A percentile compares a stretch with the other conserved stretches of the same genome.
These are phyloP conservation scores for Agapornis roseicollis DNA, from an alignment of 2,113 vertebrate genomes.

Conservation along the genomic window DNA sequence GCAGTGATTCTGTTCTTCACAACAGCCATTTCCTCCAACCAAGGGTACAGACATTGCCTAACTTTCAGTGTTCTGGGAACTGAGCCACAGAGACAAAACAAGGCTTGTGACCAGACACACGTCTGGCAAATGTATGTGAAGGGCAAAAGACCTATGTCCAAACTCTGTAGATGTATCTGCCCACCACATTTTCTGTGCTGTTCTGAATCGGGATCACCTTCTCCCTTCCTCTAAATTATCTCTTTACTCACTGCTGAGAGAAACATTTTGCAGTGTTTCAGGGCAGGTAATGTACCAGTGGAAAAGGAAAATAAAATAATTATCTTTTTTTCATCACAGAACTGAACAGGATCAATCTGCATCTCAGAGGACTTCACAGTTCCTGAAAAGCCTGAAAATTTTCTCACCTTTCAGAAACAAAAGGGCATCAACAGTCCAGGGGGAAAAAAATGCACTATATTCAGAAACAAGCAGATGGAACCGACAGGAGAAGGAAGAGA, in stretches of 20 bases:
- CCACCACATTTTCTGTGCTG: background rate
- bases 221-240: background rate
- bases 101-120: background rate
- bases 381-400: background rate
- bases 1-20: background rate
- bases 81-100: background rate
- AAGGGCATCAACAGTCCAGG: background rate
- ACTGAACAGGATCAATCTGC: background rate
- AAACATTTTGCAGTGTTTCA: background rate
- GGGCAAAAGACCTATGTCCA: background rate
- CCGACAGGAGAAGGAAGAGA: background rate
- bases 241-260: background rate
- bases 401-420: background rate
- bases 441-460: fast-evolving
- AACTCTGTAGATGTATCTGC: background rate
- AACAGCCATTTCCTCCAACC: background rate
- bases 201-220: background rate
- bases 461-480: background rate
- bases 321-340: background rate
- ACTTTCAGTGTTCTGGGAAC: background rate
- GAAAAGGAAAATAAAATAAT: background rate
- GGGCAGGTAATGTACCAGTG: background rate
- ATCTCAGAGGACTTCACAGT: background rate
- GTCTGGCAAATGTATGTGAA: background rate
- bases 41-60: background rate